Percentiles rank a stretch among this genome's conserved stretches.
phyloP scores from a whole-genome alignment of 2,113 vertebrate genomes.

The Zosterops borbonicus region DNA sequence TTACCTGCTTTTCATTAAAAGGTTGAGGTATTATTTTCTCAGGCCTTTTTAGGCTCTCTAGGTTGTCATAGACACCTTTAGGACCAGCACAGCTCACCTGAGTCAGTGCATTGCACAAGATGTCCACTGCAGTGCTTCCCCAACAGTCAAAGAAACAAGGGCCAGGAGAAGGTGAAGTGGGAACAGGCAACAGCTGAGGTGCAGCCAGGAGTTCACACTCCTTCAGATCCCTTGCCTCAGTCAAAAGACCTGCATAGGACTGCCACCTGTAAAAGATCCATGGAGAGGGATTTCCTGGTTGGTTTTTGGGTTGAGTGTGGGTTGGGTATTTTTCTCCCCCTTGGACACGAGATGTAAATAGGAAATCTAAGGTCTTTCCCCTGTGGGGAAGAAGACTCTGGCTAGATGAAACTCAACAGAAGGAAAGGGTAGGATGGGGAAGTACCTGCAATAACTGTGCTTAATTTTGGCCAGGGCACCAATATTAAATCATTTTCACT shows the following conservation, averaged over 20 bases:
- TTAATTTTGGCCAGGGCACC: neutral
- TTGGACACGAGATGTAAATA: neutral
- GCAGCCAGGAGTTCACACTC: neutral
- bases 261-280: neutral
- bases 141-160: neutral
- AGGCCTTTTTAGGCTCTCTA: neutral
- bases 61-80: neutral
- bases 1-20: neutral
- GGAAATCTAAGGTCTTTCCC: neutral
- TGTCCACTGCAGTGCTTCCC: neutral
- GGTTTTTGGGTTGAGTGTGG: accelerated
- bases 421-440: neutral
- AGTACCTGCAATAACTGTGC: neutral
- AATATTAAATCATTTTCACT: neutral
- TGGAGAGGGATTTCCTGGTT: neutral
- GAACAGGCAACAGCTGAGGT: neutral
- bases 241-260: neutral
- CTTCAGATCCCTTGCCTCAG: neutral
- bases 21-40: accelerated
- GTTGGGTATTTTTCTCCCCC: accelerated
- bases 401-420: neutral
- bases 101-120: neutral
- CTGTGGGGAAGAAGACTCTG: neutral
- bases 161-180: neutral
- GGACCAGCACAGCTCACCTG: neutral